Evolutionary conservation across 2,797 vertebrate species (phyloP), one percentile per base, ranked within the genome.

Genomic region (Ctenopoma multispine): DNA sequence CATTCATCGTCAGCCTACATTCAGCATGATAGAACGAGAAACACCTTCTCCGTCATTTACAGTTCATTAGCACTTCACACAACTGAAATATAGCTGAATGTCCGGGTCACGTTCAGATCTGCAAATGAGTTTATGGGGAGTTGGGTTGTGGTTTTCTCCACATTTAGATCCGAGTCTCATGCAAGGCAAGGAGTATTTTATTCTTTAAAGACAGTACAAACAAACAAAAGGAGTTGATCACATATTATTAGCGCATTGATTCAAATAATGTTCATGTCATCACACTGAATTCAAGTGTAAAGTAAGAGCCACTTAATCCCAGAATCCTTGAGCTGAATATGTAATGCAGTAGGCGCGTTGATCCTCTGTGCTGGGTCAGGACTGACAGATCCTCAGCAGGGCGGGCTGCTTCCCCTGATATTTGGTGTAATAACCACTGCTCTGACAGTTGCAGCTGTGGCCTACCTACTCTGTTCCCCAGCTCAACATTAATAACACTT

Each of bases 391-490:
- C 56, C 47, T 63, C 54, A 68, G 65, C 69, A 57, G 67, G 68
- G 67, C 69, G 41, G 80, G 40, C 58, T 54, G 63, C 56, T 68
- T 68, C 59, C 49, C 57, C 65, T 72, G 61, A 72, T 82, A 82
- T 77, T 66, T 80, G 71, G 56, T 24, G 55, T 76, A 80, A 84
- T 86, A 66, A 78, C 71, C 50, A 63, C 59, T 34, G n/a, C 14
- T 11, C 57, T 72, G 63, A 80, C 79, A 76, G 79, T 72, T 68
- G 70, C 80, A 86, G 80, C 83, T 88, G 84, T 50, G 79, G 46
- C 61, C 77, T 49, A 65, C 66, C 53, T 50, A 73, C 24, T 47
- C 61, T 53, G 50, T 63, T 70, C 72, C 56, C 60, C 48, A 14
- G 8, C 36, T 46, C 8, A 24, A 67, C 76, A 85, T 81, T 87